Evolutionary conservation across 2,888 invertebrate genomes (phyloP).

Genomic region (Mylabris sibirica): DNA sequence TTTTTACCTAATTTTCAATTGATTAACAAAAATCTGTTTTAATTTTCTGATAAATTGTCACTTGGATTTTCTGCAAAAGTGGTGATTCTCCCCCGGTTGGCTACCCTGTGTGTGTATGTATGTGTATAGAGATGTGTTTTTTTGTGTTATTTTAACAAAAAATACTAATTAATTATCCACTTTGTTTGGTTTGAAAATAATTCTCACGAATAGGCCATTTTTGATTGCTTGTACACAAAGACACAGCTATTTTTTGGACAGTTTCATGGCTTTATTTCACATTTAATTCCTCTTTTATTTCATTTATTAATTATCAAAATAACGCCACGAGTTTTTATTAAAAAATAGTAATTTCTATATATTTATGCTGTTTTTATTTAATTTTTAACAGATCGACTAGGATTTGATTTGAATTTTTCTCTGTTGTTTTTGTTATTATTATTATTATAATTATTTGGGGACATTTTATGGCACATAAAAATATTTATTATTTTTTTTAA

Average conservation of each 20-base stretch:
- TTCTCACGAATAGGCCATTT: conserved; percentile 53
- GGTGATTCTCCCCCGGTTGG: conserved; percentile 37
- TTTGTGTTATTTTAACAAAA: not conserved
- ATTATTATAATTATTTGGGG: not conserved
- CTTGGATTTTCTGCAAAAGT: conserved; percentile 35
- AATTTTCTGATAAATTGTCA: not conserved
- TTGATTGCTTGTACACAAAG: conserved; percentile 57
- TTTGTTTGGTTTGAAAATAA: conserved; percentile 24
- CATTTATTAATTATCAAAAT: conserved; percentile 49
- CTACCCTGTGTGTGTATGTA: conserved; percentile 52
- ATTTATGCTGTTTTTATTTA: conserved; percentile 42
- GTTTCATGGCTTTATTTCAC: conserved; percentile 50
- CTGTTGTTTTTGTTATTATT: not conserved
- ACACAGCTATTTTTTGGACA: conserved; percentile 51
- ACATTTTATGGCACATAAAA: conserved; percentile 59
- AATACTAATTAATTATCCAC: not conserved
- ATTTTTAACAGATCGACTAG: conserved; percentile 57
- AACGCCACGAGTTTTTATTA: conserved; percentile 50
- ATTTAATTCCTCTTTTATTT: conserved; percentile 24
- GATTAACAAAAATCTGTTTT: not conserved
- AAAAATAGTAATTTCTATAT: conserved; percentile 58
- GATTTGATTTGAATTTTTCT: conserved; percentile 57
- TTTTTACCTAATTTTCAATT: conserved; percentile 12
- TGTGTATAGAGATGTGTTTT: not conserved
- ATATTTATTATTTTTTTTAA: conserved; percentile 50